Base-by-base conservation (phyloP, 2,888 invertebrate genomes). In the Tiliacea citrago region DNA sequence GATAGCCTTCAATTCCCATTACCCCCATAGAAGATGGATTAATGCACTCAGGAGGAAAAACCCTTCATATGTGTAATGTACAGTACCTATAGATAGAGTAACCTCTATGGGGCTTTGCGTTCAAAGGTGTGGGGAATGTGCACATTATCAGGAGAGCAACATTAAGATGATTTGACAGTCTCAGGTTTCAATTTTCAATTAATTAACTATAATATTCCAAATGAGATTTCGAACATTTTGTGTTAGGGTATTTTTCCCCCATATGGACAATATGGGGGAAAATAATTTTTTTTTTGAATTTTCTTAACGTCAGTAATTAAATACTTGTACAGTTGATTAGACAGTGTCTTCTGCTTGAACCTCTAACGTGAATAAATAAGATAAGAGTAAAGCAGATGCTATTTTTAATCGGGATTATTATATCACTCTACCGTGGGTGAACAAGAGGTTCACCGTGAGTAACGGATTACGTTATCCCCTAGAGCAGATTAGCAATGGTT, bases 1-100 rank as follows among this genome's bases (percentile, higher is more conserved):
- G 88, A 90, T 89, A 84, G 74, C 78, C 76, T 83, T 88, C 85
- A 85, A 86, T 89, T 84, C 66, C 82, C 82, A 86, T 87, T 79
- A 84, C 82, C 81, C 77, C 76, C 66, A 65, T 79, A 87, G 78
- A 87, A 87, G 88, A 87, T 75, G 86, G 87, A 90, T 90, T 89
- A 88, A 87, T 88, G 88, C 89, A 88, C 82, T 90, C 85, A 83
- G 86, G 84, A 87, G 86, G 88, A 91, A 91, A 79, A 89, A 80
- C 80, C 85, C 68, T 85, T 89, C 88, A 86, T 63, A 84, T 75
- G 84, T 88, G 85, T 86, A 84, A 86, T 84, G 51, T 75, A 79
- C 51, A n/a, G n/a, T 69, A 67, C 39, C 39, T 39, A 39, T 39
- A 7, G 5, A 39, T 45, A 49, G 45, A 61, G 57, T 67, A 70